Evolutionary conservation across 2,797 vertebrate species (phyloP).

Genomic region (Cryptoblepharus egeriae): DNA sequence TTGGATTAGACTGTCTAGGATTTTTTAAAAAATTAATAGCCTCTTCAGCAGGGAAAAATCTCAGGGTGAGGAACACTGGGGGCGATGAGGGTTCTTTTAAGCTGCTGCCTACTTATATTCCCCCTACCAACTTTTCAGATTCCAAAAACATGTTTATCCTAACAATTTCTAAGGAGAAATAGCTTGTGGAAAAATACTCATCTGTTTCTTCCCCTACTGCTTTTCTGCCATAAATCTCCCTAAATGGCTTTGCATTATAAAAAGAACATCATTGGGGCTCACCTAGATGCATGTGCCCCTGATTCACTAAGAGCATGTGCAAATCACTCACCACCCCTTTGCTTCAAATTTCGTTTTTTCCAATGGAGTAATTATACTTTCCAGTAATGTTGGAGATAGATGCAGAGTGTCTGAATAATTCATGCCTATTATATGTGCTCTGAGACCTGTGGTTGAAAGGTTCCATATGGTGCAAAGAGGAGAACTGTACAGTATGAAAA

Average conservation of each 20-base stretch:
- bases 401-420: background rate
- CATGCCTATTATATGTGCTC: slow-evolving; percentile 4
- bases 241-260: background rate
- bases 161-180: background rate
- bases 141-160: background rate
- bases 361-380: slow-evolving; percentile 1
- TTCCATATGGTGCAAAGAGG: slow-evolving; percentile 2
- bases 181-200: background rate
- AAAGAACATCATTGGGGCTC: background rate
- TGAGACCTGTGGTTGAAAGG: slow-evolving; percentile 18
- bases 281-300: background rate
- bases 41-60: too few relatives aligned
- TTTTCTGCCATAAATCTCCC: background rate
- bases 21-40: too few relatives aligned
- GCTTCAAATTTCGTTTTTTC: background rate
- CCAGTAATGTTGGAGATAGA: slow-evolving; percentile 20
- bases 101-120: background rate
- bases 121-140: background rate
- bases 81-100: too few relatives aligned
- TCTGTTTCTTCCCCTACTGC: background rate
- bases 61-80: too few relatives aligned
- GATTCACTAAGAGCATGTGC: background rate
- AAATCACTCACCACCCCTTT: slow-evolving; percentile 4
- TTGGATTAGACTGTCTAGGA: too few relatives aligned
- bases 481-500: background rate